Conservation (phyloP, 1,140 invertebrate genomes). For the Diploscapter pachys region DNA sequence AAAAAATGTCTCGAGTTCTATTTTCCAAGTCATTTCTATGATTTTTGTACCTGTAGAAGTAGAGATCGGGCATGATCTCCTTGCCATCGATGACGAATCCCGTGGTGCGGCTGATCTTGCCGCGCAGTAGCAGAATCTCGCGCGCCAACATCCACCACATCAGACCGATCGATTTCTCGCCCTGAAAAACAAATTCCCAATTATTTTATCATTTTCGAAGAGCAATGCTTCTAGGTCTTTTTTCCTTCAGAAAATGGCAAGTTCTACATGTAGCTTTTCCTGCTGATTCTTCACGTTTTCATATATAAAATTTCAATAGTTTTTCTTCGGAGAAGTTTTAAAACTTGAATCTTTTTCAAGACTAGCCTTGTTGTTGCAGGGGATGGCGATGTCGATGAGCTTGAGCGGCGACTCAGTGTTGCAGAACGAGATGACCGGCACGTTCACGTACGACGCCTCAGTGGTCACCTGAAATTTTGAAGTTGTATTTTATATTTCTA, state of each 20-base stretch:
- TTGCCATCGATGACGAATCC: constrained; percentile 58
- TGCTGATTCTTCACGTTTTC: too few species aligned
- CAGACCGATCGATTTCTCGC: constrained; percentile 90
- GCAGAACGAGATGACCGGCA: constrained; percentile 96
- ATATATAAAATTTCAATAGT: too few species aligned
- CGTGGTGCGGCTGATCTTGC: constrained; percentile 72
- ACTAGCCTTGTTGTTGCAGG: constrained; percentile 92
- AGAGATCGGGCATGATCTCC: constrained; percentile 91
- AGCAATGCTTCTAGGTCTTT: too few species aligned
- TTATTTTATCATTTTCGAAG: constrained; percentile 1
- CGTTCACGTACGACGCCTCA: constrained; percentile 98
- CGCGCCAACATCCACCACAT: constrained; percentile 99
- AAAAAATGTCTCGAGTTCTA: background rate
- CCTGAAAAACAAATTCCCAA: constrained; percentile 62
- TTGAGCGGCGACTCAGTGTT: constrained; percentile 91
- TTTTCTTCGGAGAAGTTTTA: too few species aligned
- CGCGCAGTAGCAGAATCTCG: constrained; percentile 89
- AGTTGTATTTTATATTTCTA: too few species aligned
- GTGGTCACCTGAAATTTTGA: constrained; percentile 75
- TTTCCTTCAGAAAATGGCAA: too few species aligned
- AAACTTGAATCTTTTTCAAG: constrained; percentile 33
- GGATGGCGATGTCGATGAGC: constrained; percentile 97
- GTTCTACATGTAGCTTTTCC: too few species aligned
- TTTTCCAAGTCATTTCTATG: too few species aligned
- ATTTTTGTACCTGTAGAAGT: constrained; percentile 89